These are phyloP conservation scores for Aphidoletes aphidimyza DNA, from an alignment of 2,888 invertebrate species.

Conservation along the genomic window DNA sequence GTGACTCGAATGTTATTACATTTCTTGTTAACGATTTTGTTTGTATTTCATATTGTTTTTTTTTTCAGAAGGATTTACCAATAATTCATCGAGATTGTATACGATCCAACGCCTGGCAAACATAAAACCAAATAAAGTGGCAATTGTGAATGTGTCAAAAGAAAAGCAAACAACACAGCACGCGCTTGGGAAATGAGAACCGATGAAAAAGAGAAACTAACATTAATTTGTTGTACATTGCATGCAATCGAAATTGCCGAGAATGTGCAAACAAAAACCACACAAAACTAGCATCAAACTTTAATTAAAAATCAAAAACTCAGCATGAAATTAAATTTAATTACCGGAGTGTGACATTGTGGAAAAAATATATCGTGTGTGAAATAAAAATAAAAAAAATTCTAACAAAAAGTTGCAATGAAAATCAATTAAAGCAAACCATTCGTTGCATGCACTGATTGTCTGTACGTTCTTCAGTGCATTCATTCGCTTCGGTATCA, in stretches of 20 bases:
- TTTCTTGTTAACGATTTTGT: not conserved
- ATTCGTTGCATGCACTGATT: conserved; percentile 17
- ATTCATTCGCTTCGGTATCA: not conserved
- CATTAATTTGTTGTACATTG: not conserved
- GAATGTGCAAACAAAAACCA: too few relatives aligned
- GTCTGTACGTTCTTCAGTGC: not conserved
- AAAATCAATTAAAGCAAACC: not conserved
- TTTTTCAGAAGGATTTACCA: conserved; percentile 1
- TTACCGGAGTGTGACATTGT: conserved; percentile 8
- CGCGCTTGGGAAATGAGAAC: not conserved
- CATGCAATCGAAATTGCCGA: conserved; percentile 28
- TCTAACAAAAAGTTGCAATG: not conserved
- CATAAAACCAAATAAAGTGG: not conserved
- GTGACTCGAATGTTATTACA: not conserved
- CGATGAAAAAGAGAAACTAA: not conserved
- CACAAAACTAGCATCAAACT: not conserved
- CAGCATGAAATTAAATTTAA: not conserved
- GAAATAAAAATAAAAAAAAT: not conserved
- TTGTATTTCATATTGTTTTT: not conserved
- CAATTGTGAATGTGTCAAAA: not conserved
- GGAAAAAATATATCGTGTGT: not conserved
- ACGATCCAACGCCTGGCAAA: not conserved
- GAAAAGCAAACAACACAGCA: not conserved
- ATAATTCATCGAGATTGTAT: not conserved
- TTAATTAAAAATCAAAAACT: not conserved